Evolutionary conservation across 64 coral and sea anemone genomes (phyloP).

Genomic region (Catalaphyllia jardinei): DNA sequence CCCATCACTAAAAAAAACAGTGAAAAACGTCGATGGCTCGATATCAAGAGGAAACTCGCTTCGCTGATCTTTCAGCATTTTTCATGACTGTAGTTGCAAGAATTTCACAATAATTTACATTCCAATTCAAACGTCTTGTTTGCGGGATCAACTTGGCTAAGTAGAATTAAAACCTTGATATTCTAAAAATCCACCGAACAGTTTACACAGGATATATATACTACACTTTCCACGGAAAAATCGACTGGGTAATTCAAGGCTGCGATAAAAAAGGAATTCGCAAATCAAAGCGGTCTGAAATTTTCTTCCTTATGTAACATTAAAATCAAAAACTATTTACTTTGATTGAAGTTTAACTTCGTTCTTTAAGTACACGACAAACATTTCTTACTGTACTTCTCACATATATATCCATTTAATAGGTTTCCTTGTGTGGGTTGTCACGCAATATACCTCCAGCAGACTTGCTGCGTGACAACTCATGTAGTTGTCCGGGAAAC

Average conservation of each 20-base stretch:
- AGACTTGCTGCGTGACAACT: not conserved
- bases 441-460: not conserved
- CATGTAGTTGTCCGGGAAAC: too few species aligned
- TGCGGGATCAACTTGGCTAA: not conserved
- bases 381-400: not conserved
- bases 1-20: too few species aligned
- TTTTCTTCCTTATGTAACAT: not conserved
- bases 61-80: too few species aligned
- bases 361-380: constrained; percentile 19
- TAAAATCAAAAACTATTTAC: constrained; percentile 40
- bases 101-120: not conserved
- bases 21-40: too few species aligned
- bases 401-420: not conserved
- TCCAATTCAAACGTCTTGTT: not conserved
- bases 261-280: constrained; percentile 10
- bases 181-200: not conserved
- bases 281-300: not conserved
- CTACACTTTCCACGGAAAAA: not conserved
- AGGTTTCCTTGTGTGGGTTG: not conserved
- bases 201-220: not conserved
- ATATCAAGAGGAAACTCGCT: too few species aligned
- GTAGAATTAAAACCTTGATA: not conserved
- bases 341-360: constrained; percentile 43
- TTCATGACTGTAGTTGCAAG: too few species aligned
- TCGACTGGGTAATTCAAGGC: not conserved